Evolutionary conservation across 2,113 vertebrate species (phyloP), one percentile per base, ranked within the genome.

Genomic region (Epinephelus lanceolatus): DNA sequence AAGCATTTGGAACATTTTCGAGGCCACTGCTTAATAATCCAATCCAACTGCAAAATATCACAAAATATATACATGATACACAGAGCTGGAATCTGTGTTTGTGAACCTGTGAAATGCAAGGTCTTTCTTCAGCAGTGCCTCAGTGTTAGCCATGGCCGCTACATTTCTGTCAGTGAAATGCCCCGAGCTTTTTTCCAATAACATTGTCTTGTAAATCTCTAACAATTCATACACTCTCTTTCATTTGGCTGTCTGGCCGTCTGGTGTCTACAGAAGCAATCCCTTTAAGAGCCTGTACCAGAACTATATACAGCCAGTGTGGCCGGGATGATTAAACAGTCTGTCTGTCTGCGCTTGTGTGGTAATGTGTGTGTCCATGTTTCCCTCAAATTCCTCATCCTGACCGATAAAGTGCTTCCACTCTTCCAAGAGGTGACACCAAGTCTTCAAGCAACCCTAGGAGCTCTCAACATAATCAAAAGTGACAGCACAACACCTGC

Each of bases 401-500:
- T 33, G 30, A 79, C 76, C 76, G 73, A 67, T 84, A 72, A 70
- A 86, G 78, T 65, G 25, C 53, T 76, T 63, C 76, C 40, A 33
- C 27, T 77, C 47, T 72, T 83, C 53, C 10, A 47, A 1, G 0
- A 56, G 47, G 59, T 5, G 1, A n/a, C 25, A 19, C 18, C 23
- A 45, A 60, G 6, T 30, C 30, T 30, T 30, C 4, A 30, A 30
- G 30, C 30, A 30, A 30, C 30, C 30, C 5, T 30, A 30, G 30
- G 30, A 30, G 30, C 30, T 30, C 81, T 80, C 78, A 61, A 42
- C 27, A n/a, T 84, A 82, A 95, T 93, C 83, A 57, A 84, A 94
- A 71, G 79, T 86, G 91, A 93, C 84, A 91, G 89, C 65, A 81
- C 81, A 73, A 85, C 72, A 71, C 63, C 40, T 12, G 82, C 81